These are phyloP conservation scores for Trilocha varians DNA, from an alignment of 2,888 invertebrate genomes.

Conservation along the genomic window DNA sequence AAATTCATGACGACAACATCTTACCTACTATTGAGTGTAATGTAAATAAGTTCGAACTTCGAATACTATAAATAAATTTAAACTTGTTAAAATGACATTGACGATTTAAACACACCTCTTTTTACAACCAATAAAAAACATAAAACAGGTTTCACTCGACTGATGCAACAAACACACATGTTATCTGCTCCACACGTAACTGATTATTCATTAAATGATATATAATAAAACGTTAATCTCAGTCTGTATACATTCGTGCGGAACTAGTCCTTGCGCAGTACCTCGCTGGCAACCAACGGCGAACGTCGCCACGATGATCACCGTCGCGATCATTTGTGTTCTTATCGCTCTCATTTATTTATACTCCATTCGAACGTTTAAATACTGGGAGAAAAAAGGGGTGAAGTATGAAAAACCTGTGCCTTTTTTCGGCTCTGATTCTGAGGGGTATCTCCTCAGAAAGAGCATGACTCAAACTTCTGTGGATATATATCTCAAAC, in stretches of 20 bases:
- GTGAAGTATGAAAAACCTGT: constrained; percentile 35
- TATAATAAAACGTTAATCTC: not conserved
- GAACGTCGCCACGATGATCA: constrained; percentile 10
- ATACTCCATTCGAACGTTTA: constrained; percentile 34
- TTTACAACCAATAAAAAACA: too few species aligned
- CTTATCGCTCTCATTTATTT: constrained; percentile 24
- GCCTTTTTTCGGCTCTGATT: constrained; percentile 30
- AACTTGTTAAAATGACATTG: too few species aligned
- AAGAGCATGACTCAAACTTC: constrained; percentile 31
- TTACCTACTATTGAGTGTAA: too few species aligned
- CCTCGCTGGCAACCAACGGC: not conserved
- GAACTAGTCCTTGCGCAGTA: constrained; percentile 14
- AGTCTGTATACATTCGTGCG: not conserved
- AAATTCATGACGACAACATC: too few species aligned
- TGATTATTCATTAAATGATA: not conserved
- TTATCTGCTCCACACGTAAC: not conserved
- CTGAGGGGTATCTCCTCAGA: constrained; percentile 18
- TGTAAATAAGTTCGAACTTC: too few species aligned
- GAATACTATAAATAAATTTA: too few species aligned
- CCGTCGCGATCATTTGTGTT: constrained; percentile 10
- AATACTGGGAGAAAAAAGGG: constrained; percentile 34
- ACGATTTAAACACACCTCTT: too few species aligned
- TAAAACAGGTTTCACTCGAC: too few species aligned
- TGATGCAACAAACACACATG: not conserved
- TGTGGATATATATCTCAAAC: constrained; percentile 33